Base-by-base conservation (phyloP, 2,113 vertebrate species). In the Silurus asotus region DNA sequence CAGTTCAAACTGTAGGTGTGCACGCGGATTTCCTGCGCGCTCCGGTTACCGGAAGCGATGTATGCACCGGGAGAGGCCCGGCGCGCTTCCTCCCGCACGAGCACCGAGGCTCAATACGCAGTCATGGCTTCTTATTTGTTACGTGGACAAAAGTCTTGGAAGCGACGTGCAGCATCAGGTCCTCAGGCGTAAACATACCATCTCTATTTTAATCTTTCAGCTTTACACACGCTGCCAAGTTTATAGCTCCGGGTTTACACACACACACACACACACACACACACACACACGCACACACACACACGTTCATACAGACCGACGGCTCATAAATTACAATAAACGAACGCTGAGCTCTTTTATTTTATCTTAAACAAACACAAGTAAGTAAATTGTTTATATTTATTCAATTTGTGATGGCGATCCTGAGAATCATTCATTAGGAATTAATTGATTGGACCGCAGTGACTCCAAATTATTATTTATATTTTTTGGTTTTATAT, bases 161-260 rank as follows among this genome's bases (percentile, higher is more conserved):
- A 84, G 15, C 37, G 70, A 76, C n/a, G 70, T 77, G 58, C 14
- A 59, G 51, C 28, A 56, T 19, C 70, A 76, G 56, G 58, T 51
- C 55, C 37, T 76, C 56, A 51, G 56, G 70, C 82, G 9, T 49
- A 62, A 84, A 84, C 72, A 76, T 76, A 49, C 70, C 58, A n/a
- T 62, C 82, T 61, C 25, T 75, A 58, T 75, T 62, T 62, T 84
- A 72, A 56, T 69, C 64, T 45, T 79, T 79, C 19, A 20, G 70
- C 81, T 65, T 84, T 86, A n/a, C 53, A 59, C 53, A 59, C 51
- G 37, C 75, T 67, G 84, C 48, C 84, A 56, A 78, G 25, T 67
- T 84, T 64, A 64, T 64, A 55, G 74, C 15, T 9, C 25, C 59
- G 37, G 59, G 25, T 78, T 55, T 53, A 53, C 59, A 17, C 75